These are phyloP conservation scores for Botia kubotai DNA, from an alignment of 2,797 vertebrate species.

Conservation along the genomic window DNA sequence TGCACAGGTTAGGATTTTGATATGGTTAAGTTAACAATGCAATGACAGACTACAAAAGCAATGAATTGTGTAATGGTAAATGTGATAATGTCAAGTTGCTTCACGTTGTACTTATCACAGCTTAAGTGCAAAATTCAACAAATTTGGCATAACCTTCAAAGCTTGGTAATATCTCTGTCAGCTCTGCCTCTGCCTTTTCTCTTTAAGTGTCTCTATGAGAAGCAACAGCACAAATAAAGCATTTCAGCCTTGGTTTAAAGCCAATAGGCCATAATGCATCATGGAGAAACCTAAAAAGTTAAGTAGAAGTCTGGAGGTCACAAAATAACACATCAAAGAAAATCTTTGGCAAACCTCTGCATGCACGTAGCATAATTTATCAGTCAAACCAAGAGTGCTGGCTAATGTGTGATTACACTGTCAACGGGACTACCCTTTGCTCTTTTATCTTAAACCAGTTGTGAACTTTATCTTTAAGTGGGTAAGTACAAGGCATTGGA, in stretches of 20 bases:
- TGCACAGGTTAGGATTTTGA: not conserved
- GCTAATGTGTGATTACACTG: conserved; percentile 10
- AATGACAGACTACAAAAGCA: conserved; percentile 1
- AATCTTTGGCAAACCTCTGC: not conserved
- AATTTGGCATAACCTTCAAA: too few species aligned
- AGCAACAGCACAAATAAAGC: conserved; percentile 21
- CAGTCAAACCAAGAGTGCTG: conserved; percentile 3
- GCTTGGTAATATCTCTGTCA: not conserved
- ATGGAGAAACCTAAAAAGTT: not conserved
- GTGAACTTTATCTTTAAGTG: not conserved
- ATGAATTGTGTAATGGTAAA: not conserved
- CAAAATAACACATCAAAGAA: not conserved
- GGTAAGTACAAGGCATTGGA: conserved; percentile 1
- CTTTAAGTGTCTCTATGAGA: conserved; percentile 32
- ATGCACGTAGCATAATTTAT: not conserved
- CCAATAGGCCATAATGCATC: conserved; percentile 19
- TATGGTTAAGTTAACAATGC: conserved; percentile 10
- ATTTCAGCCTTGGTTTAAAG: conserved; percentile 25
- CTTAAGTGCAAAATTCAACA: too few species aligned
- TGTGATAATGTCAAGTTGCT: not conserved
- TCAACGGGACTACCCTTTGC: conserved; percentile 14
- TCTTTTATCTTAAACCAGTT: conserved; percentile 4
- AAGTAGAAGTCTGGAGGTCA: not conserved
- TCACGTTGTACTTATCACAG: too few species aligned
- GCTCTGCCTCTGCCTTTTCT: conserved; percentile 23